Evolutionary conservation across 2,797 vertebrate genomes (phyloP).

Genomic region (Eurystomus glaucurus): DNA sequence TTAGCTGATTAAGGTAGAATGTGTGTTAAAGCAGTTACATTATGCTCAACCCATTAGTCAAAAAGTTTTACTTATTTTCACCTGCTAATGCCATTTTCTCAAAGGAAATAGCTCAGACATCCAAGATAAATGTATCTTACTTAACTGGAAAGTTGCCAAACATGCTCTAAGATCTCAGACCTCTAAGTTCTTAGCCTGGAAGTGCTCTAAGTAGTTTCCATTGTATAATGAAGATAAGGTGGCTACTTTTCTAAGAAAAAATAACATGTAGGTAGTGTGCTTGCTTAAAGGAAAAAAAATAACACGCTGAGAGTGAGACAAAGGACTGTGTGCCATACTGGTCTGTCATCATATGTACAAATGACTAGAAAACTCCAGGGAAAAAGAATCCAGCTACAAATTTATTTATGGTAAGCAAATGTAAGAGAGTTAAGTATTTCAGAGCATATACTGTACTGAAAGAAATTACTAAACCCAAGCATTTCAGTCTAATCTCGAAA

Average conservation of each 20-base stretch:
- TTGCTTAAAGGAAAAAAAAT: not conserved
- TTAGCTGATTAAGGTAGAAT: conserved; percentile 8
- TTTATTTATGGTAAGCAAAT: not conserved
- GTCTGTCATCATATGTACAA: not conserved
- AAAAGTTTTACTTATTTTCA: not conserved
- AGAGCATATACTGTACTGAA: not conserved
- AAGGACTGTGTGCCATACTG: not conserved
- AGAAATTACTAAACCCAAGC: not conserved
- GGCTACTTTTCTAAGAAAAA: not conserved
- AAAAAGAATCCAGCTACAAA: not conserved
- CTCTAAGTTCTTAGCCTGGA: not conserved
- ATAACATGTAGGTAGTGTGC: not conserved
- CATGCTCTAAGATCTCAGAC: not conserved
- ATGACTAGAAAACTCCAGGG: not conserved
- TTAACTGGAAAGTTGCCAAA: not conserved
- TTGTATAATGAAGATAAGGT: not conserved
- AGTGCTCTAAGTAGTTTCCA: not conserved
- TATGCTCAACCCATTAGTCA: not conserved
- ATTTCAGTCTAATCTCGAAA: not conserved
- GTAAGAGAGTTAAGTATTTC: not conserved
- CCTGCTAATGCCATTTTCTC: not conserved
- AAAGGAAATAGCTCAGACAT: conserved; percentile 10
- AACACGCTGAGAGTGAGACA: not conserved
- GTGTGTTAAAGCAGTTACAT: not conserved
- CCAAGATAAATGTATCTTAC: not conserved